Evolutionary conservation across 1,140 invertebrate species (phyloP), one percentile per base, ranked within the genome.

Genomic region (Littorina saxatilis): DNA sequence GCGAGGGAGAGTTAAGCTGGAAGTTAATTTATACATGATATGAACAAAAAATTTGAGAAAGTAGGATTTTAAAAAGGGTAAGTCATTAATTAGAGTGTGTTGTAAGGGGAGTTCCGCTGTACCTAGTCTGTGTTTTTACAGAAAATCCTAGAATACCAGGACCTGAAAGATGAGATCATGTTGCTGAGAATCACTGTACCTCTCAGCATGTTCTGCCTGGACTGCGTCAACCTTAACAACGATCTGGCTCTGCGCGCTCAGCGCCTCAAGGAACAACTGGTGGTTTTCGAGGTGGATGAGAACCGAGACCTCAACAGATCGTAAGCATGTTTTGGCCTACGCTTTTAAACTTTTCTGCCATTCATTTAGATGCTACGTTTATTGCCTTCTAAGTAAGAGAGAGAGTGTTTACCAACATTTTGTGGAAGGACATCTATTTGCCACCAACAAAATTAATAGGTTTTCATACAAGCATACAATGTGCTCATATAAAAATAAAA

Each of bases 271-370:
- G 93, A 93, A 37, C 93, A 94, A 87, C 95, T 98, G 80, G 95
- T 97, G 43, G 93, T 95, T 85, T 95, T 95, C 92, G 96, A 96
- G 88, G 93, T 95, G n/a, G 92, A 94, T n/a, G 94, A 96, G 84
- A 96, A 97, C 88, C 93, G 95, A 83, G 94, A 94, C 75, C 95
- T 96, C 85, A 97, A 98, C 92, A 94, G 94, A 89, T 93, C 94
- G 94, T 95, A 92, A 94, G 93, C 50, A 23, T 39, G 55, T 11
- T 35, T 7, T 13, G 43, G 43, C 17, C 43, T 47, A 17, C 7
- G 43, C 17, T 47, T 47, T n/a, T n/a, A n/a, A n/a, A n/a, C n/a
- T n/a, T n/a, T n/a, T n/a, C n/a, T n/a, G n/a, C n/a, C n/a, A n/a
- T n/a, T n/a, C n/a, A n/a, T n/a, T n/a, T n/a, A n/a, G n/a, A n/a